Evolutionary conservation across 2,888 invertebrate genomes (phyloP), one percentile per base, ranked within the genome.

Genomic region (Bhutanitis thaidina): DNA sequence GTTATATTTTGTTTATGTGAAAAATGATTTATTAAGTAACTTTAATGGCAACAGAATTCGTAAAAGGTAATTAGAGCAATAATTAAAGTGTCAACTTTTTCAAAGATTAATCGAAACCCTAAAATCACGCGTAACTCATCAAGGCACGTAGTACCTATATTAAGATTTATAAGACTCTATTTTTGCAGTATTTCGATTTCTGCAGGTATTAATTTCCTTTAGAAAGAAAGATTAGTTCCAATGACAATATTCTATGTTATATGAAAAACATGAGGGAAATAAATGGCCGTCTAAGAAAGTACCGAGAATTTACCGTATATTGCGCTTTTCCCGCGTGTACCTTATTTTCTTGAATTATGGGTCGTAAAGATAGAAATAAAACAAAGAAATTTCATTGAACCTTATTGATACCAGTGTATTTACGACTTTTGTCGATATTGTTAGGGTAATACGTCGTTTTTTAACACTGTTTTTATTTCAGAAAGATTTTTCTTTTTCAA

Each of bases 321-420:
- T 43, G 46, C 34, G 38, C 51, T 52, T 27, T 43, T 47, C 52
- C 43, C 47, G 30, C 9, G 25, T 38, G 43, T 52, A 35, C 47
- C 52, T 52, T 52, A 52, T 51, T 51, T 51, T 45, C 51, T 51
- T 45, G 51, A 82, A 81, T 83, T 81, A 85, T 76, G 60, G 74
- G 67, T 71, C 83, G 71, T 86, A 86, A 86, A 86, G 65, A 78
- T 74, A 69, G 72, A 71, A 77, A 73, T 82, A 78, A 83, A 84
- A 81, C 74, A 74, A 72, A 68, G 60, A 65, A 61, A 63, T 77
- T 83, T 83, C 82, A 85, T 80, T 79, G 72, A 75, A 71, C 72
- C 64, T 61, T 41, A 46, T 45, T 41, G 46, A 51, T 41, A 43
- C 46, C 36, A 43, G n/a, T 12, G 46, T 51, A 41, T 51, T 51